Percentiles rank a stretch among this genome's conserved stretches.
Evolutionary conservation across 1,140 invertebrate species (phyloP).

Genomic region (Panagrolaimus sp.): DNA sequence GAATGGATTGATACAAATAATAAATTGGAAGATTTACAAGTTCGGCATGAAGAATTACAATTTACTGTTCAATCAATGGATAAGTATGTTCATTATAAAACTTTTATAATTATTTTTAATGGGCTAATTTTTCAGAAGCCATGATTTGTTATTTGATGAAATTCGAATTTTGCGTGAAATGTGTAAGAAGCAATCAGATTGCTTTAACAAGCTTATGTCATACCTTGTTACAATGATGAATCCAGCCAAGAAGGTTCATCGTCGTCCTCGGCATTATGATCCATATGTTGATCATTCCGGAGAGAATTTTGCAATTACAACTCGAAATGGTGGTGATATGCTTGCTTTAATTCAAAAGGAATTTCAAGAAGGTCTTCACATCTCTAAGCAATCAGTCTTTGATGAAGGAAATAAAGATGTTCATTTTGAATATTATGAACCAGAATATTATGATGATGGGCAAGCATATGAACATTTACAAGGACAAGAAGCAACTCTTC

Average conservation of each 20-base stretch:
- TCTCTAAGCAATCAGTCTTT: neutral
- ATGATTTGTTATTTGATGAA: neutral
- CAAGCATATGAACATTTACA: too few species aligned
- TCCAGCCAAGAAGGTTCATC: neutral
- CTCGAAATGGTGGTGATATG: constrained; percentile 10
- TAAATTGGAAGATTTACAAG: neutral
- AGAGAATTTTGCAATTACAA: neutral
- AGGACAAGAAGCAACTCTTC: too few species aligned
- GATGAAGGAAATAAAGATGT: constrained; percentile 5
- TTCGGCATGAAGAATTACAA: neutral
- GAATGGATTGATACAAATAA: neutral
- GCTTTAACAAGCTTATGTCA: constrained; percentile 4
- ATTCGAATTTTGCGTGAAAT: constrained; percentile 11
- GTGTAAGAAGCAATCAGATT: constrained; percentile 2
- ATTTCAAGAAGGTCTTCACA: neutral
- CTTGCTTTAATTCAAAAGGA: constrained; percentile 9
- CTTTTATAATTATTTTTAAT: neutral
- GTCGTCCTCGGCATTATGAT: constrained; percentile 10
- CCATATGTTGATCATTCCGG: neutral
- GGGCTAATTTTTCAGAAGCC: neutral
- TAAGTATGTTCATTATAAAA: constrained; percentile 9
- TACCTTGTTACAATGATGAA: neutral
- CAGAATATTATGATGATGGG: too few species aligned
- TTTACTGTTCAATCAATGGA: constrained; percentile 4
- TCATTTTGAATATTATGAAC: constrained; percentile 5